Evolutionary conservation across 2,888 invertebrate species (phyloP), one percentile per base, ranked within the genome.

Genomic region (Cerceris ruficornis): DNA sequence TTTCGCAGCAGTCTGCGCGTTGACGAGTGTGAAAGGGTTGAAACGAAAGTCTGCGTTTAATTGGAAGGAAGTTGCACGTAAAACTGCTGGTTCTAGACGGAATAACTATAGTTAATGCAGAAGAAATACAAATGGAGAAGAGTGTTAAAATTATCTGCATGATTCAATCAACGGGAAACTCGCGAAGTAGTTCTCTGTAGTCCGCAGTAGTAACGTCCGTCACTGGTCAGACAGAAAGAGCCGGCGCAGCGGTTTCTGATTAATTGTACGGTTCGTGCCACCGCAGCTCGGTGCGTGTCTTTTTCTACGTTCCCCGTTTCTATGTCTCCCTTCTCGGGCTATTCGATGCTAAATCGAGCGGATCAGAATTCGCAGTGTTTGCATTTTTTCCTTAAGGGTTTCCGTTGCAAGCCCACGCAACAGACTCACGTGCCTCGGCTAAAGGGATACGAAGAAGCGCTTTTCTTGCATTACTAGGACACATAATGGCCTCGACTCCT

Each of bases 371-470:
- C 28, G 62, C 68, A 11, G 28, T 50, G 61, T 46, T 66, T 9
- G 69, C 54, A 39, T 70, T 58, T 58, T 66, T 77, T 61, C 43
- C 7, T 17, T 8, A 2, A 9, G n/a, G 28, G 62, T 52, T 39
- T 46, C 1, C 46, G 15, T 7, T 6, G 46, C 5, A 66, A 50
- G 11, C 42, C 46, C 50, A 52, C 17, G 50, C 57, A 60, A 54
- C 69, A 65, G 73, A 57, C 64, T 64, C 66, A 71, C 61, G 77
- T 50, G 57, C 68, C 42, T 54, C 50, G 49, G 55, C n/a, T 46
- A 52, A 78, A 76, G 65, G 76, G 77, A 80, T 78, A 82, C 69
- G 79, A 83, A 73, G 71, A 73, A 84, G 68, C 78, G 71, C 76
- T 79, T 84, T 77, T 72, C 75, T 62, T 78, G 60, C 75, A 65